These are phyloP conservation scores for Rhinatrema bivittatum DNA, from an alignment of 2,797 vertebrate genomes.

Conservation along the genomic window DNA sequence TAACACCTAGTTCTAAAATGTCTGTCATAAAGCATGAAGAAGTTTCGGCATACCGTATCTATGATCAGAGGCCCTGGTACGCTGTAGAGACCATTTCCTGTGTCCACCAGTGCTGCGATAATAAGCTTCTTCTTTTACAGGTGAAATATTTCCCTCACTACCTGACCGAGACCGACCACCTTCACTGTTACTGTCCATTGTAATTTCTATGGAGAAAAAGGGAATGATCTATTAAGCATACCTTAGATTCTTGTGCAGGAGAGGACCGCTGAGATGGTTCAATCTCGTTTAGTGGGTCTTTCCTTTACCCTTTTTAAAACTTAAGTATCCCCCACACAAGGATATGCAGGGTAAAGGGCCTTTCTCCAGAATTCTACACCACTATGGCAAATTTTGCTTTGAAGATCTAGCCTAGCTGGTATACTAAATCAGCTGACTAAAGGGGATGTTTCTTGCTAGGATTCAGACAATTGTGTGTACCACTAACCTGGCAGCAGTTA, in stretches of 20 bases:
- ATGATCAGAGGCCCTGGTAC: slow-evolving; percentile 68
- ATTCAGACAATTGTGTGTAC: too few species aligned
- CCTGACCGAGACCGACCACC: slow-evolving; percentile 53
- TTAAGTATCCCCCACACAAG: too few species aligned
- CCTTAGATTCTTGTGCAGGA: slow-evolving; percentile 38
- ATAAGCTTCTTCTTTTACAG: slow-evolving; percentile 81
- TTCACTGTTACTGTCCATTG: slow-evolving; percentile 93
- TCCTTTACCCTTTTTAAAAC: too few species aligned
- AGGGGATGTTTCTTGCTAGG: too few species aligned
- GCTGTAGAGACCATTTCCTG: slow-evolving; percentile 76
- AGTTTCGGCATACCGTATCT: slow-evolving; percentile 71
- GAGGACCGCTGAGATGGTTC: slow-evolving; percentile 7
- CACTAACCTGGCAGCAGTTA: too few species aligned
- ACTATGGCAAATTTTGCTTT: too few species aligned
- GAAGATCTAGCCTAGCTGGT: too few species aligned
- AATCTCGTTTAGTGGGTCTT: too few species aligned
- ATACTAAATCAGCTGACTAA: too few species aligned
- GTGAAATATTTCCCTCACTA: slow-evolving; percentile 86
- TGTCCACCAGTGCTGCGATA: slow-evolving; percentile 79
- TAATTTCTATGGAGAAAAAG: slow-evolving; percentile 79
- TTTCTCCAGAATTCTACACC: too few species aligned
- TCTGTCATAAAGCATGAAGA: slow-evolving; percentile 31
- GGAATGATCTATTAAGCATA: slow-evolving; percentile 46
- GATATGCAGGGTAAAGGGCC: too few species aligned
- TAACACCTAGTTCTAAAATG: slow-evolving; percentile 29